Base-by-base conservation (phyloP, 30 jellyfish, hydroid and myxozoan species). In the Aurelia sp. region DNA sequence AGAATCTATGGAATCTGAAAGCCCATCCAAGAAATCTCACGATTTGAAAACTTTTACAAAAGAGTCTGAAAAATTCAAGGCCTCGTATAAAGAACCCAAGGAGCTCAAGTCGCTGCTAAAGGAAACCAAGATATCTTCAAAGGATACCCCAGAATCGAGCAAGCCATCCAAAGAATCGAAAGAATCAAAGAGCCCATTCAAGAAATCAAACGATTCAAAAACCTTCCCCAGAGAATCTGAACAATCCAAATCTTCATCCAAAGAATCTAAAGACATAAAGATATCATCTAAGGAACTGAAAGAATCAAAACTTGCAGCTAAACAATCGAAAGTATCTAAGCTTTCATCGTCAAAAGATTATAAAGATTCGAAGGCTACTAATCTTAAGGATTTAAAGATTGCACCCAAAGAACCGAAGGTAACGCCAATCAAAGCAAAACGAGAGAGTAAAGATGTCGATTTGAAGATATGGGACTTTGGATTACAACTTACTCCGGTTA, bases 381-480 rank as follows among this genome's bases (percentile, higher is more conserved):
- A 57, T 20, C 27, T 20, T 31, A 78, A 64, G 51, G 89, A 78
- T 61, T 62, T 27, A 47, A 62, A 63, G 66, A 62, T 74, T 13
- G 22, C 79, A 13, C 73, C 89, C 23, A 78, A 50, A 78, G 89
- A 78, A 62, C 51, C 51, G 9, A 78, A 63, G 78, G 41, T 69
- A 41, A 69, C 79, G 16, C 89, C 89, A 44, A 69, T 62, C 20
- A 78, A 78, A 78, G 79, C 37, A 31, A 69, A 50, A 13, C 59
- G 62, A 31, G 79, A 69, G 79, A 78, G 79, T 57, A 78, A 78
- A 47, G 89, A 78, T 13, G 71, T 78, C 17, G 89, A 78, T 55
- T 47, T 78, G 79, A 78, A 78, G 73, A 62, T 78, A 10, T 78
- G 79, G 79, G 89, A 48, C n/a, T 78, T 78, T 21, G 89, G 89